These are phyloP conservation scores for Solea senegalensis DNA, from an alignment of 2,113 vertebrate genomes.

Conservation along the genomic window DNA sequence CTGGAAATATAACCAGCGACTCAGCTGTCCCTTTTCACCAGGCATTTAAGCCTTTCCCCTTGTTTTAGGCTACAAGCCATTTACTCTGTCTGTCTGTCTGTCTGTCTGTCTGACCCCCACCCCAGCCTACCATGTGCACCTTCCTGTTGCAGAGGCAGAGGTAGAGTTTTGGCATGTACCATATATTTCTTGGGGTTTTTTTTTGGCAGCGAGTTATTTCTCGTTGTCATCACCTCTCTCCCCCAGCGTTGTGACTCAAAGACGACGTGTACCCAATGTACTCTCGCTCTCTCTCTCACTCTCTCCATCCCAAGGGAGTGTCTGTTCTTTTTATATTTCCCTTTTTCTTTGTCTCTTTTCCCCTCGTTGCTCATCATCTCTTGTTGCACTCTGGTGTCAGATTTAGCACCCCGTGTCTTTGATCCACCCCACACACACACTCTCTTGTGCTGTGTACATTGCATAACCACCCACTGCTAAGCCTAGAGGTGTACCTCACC, in stretches of 20 bases:
- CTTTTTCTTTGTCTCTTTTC: conserved; percentile 10
- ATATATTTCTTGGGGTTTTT: conserved; percentile 1
- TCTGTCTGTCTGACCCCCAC: conserved; percentile 3
- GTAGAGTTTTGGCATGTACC: conserved; percentile 22
- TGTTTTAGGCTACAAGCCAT: conserved; percentile 52
- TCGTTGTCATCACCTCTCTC: conserved; percentile 8
- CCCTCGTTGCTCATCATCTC: conserved; percentile 35
- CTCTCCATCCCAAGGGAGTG: conserved; percentile 36
- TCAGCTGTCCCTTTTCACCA: conserved; percentile 59
- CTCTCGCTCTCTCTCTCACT: conserved; percentile 7
- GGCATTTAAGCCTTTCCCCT: conserved; percentile 48
- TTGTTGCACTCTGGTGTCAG: conserved; percentile 48
- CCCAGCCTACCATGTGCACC: conserved; percentile 42
- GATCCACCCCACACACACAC: conserved; percentile 30
- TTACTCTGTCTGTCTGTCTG: conserved; percentile 41
- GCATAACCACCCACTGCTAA: conserved; percentile 60
- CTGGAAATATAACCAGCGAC: conserved; percentile 48
- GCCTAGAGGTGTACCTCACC: conserved; percentile 41
- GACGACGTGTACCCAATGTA: conserved; percentile 39
- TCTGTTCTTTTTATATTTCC: conserved; percentile 50
- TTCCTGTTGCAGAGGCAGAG: conserved; percentile 38
- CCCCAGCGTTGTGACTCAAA: conserved; percentile 30
- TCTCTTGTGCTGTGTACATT: conserved; percentile 59
- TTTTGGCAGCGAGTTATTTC: conserved; percentile 5
- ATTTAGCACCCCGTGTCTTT: conserved; percentile 59